These are phyloP conservation scores for Arion vulgaris DNA, from an alignment of 1,140 invertebrate species.

Conservation along the genomic window DNA sequence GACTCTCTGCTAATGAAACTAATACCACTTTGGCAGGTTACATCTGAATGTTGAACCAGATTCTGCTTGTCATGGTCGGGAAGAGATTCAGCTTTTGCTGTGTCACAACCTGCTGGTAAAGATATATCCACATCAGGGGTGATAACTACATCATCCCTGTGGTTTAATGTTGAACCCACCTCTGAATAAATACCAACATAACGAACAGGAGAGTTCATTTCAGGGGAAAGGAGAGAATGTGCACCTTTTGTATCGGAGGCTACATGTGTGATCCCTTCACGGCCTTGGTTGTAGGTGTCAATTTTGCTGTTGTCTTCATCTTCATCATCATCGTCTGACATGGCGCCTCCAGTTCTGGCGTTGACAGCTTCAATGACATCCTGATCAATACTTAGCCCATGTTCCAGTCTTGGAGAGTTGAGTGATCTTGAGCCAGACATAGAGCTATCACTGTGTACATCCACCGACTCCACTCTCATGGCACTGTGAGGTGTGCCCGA, in stretches of 20 bases:
- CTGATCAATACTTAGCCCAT: conserved; percentile 43
- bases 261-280: conserved; percentile 24
- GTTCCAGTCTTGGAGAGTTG: conserved; percentile 59
- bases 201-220: conserved; percentile 40
- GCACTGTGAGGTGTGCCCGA: conserved; percentile 41
- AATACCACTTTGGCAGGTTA: not conserved
- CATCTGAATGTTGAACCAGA: not conserved
- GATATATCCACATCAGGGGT: conserved; percentile 37
- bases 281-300: not conserved
- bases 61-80: not conserved
- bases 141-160: conserved; percentile 20
- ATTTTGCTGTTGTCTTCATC: conserved; percentile 17
- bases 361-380: conserved; percentile 44
- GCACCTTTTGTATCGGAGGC: conserved; percentile 41
- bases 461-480: conserved; percentile 58
- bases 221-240: conserved; percentile 26
- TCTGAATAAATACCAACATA: conserved; percentile 39
- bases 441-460: conserved; percentile 68
- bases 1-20: not conserved
- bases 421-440: conserved; percentile 66
- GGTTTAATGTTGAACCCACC: conserved; percentile 20
- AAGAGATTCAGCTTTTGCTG: not conserved
- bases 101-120: not conserved
- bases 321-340: conserved; percentile 35
- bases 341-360: conserved; percentile 41